phyloP scores from a whole-genome alignment of 2,797 vertebrate genomes.

The Malurus leucopterus region DNA sequence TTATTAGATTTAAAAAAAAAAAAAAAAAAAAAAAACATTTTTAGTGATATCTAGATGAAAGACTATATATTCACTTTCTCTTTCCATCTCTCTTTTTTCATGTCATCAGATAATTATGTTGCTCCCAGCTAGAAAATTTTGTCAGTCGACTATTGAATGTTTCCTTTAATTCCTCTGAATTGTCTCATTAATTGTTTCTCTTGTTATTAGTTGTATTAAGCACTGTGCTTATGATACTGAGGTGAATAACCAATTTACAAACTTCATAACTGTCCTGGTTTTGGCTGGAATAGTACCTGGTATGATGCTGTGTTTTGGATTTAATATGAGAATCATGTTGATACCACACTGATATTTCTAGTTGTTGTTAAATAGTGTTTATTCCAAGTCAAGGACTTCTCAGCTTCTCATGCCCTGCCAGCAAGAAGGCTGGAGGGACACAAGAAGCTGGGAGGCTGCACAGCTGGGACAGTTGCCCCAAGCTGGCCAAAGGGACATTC shows the following conservation, averaged over 20 bases:
- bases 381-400: neutral
- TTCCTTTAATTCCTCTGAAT: neutral
- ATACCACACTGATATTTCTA: neutral
- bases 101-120: neutral
- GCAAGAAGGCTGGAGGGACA: neutral
- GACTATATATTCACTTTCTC: neutral
- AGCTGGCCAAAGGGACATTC: neutral
- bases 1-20: neutral
- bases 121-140: neutral
- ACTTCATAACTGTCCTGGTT: neutral
- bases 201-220: neutral
- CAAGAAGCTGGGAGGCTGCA: neutral
- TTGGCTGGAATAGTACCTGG: neutral
- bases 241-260: neutral
- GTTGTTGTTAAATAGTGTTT: neutral
- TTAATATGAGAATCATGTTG: neutral
- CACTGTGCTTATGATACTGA: neutral
- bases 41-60: neutral
- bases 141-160: neutral
- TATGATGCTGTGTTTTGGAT: neutral
- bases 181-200: neutral
- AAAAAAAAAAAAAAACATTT: fast-evolving
- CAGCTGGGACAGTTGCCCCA: neutral
- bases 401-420: neutral
- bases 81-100: neutral